Conservation (phyloP, 2,888 invertebrate species). For the Stenolophus ochropezus region DNA sequence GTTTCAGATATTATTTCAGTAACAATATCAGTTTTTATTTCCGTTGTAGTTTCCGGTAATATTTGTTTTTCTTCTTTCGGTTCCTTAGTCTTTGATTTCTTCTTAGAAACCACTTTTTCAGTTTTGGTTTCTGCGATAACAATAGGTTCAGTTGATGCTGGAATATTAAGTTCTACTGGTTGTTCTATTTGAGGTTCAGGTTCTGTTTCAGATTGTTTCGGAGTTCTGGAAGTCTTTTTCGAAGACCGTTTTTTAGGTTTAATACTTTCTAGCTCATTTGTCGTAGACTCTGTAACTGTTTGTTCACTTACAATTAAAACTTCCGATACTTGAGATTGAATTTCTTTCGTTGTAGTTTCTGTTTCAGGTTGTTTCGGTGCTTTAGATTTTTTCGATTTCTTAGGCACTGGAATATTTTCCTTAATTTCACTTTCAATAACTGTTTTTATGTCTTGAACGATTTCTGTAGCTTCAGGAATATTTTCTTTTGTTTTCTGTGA, state of each 20-base stretch:
- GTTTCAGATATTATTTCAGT: not conserved
- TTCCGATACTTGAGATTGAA: slow-evolving; percentile 68
- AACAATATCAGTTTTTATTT: not conserved
- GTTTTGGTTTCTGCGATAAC: not conserved
- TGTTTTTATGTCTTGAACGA: not conserved
- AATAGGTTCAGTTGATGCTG: not conserved
- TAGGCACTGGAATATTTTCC: slow-evolving; percentile 58
- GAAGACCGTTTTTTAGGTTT: not conserved
- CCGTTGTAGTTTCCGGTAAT: not conserved
- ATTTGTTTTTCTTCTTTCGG: slow-evolving; percentile 13
- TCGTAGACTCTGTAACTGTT: slow-evolving; percentile 61
- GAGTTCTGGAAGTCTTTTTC: slow-evolving; percentile 2
- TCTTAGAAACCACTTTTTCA: not conserved
- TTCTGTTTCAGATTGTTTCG: slow-evolving; percentile 33
- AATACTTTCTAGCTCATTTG: not conserved
- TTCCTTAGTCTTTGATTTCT: not conserved
- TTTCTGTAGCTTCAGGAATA: slow-evolving; percentile 30
- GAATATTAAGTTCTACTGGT: not conserved
- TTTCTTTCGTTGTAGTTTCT: slow-evolving; percentile 53
- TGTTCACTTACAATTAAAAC: slow-evolving; percentile 71
- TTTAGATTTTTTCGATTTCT: slow-evolving; percentile 59
- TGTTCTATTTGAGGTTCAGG: slow-evolving; percentile 5
- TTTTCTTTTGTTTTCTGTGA: slow-evolving; percentile 7
- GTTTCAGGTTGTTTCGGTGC: slow-evolving; percentile 44
- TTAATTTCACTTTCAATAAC: slow-evolving; percentile 59